Conservation (phyloP, 2,113 vertebrate genomes). For the Xenopus tropicalis region UCB_Xtro_10.0 CM004450.2:112871501-112872000, state of each 20-base stretch:
- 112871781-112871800: not conserved
- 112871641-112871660: slow-evolving; percentile 70
- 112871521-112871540: not conserved
- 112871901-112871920: too few relatives aligned
- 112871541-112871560: not conserved
- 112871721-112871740: slow-evolving; percentile 77
- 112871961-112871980: too few relatives aligned
- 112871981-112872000: too few relatives aligned
- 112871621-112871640: slow-evolving; percentile 47
- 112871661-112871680: slow-evolving; percentile 65
- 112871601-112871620: slow-evolving; percentile 76
- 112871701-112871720: slow-evolving; percentile 90
- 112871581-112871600: slow-evolving; percentile 82
- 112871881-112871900: too few relatives aligned
- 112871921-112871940: too few relatives aligned
- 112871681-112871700: slow-evolving; percentile 84
- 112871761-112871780: slow-evolving; percentile 86
- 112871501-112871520: slow-evolving; percentile 1
- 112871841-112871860: not conserved
- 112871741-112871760: slow-evolving; percentile 85
- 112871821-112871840: too few relatives aligned
- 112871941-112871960: too few relatives aligned
- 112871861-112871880: too few relatives aligned
- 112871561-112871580: slow-evolving; percentile 68
- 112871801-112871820: not conserved